phyloP scores from a whole-genome alignment of 2,888 invertebrate genomes.

The Trachelus tabidus region DNA sequence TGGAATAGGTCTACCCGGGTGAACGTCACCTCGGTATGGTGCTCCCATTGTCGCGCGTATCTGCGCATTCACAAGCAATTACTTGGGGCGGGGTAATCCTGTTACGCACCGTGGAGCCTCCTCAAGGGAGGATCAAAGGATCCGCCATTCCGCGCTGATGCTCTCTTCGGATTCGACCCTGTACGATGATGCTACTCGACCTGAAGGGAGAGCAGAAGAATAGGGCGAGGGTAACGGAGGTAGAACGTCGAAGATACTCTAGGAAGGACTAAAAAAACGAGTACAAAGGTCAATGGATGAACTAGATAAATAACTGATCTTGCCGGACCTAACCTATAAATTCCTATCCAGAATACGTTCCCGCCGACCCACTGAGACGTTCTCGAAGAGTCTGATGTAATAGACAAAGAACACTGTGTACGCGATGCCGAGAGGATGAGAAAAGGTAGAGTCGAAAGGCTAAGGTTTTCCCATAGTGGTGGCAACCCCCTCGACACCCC shows the following conservation, averaged over 20 bases:
- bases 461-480: neutral
- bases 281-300: neutral
- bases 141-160: constrained; percentile 52
- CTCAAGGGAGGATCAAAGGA: constrained; percentile 62
- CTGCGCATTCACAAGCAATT: constrained; percentile 64
- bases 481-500: neutral
- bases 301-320: neutral
- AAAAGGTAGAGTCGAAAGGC: neutral
- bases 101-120: constrained; percentile 49
- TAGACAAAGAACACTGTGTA: neutral
- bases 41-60: constrained; percentile 32
- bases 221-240: constrained; percentile 3
- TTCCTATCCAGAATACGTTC: neutral
- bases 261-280: neutral
- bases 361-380: neutral
- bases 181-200: constrained; percentile 1
- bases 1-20: neutral
- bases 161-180: constrained; percentile 33
- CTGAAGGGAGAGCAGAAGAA: neutral
- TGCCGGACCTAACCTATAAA: neutral
- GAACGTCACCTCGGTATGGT: neutral
- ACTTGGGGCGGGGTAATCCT: constrained; percentile 64
- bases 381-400: neutral
- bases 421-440: neutral
- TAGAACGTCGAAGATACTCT: neutral